Conservation (phyloP, 35 echinoderm and acorn worm species). For the Hemicentrotus pulcherrimus region DNA sequence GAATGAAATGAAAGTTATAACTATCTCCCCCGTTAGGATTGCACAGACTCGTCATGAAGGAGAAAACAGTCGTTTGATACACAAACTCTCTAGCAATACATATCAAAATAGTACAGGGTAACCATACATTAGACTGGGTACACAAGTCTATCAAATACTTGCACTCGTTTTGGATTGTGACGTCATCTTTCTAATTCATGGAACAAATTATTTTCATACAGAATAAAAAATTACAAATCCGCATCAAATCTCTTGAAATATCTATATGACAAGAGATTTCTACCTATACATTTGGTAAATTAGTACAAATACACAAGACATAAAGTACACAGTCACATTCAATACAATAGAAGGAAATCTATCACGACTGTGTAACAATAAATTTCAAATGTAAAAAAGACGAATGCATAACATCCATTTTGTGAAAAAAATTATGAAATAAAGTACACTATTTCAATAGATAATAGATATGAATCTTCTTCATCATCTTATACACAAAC, state of each 20-base stretch:
- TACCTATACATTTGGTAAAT: background rate
- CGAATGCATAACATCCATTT: background rate
- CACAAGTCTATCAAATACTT: background rate
- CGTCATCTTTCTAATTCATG: background rate
- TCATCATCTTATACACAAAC: conserved; percentile 29
- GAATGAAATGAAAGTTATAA: background rate
- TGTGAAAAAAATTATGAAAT: background rate
- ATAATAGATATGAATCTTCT: background rate
- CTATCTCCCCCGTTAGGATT: background rate
- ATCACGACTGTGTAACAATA: background rate
- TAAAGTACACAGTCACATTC: background rate
- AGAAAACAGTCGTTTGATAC: background rate
- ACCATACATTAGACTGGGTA: background rate
- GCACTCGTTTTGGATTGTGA: background rate
- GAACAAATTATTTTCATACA: background rate
- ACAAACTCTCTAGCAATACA: background rate
- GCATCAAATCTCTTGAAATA: background rate
- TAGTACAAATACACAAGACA: conserved; percentile 2
- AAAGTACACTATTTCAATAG: background rate
- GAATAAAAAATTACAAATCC: background rate
- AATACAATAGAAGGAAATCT: background rate
- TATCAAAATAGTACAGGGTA: conserved; percentile 19
- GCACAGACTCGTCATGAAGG: background rate
- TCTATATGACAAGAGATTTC: background rate
- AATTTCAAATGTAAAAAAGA: background rate